Conservation (phyloP, 2,797 vertebrate species). For the Clarias platycephalus region DNA sequence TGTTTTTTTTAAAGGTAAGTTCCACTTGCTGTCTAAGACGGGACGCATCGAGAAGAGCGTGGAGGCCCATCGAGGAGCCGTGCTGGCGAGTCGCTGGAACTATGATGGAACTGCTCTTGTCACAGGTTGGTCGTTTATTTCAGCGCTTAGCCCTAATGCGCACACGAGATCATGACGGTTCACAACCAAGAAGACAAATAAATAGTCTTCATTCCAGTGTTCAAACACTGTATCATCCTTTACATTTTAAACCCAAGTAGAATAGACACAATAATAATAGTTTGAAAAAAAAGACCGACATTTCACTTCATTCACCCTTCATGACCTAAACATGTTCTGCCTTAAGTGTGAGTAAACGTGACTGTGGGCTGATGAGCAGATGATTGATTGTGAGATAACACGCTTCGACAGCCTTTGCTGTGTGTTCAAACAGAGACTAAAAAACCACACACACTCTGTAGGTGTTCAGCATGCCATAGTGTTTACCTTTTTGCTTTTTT, state of each 20-base stretch:
- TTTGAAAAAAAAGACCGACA: not conserved
- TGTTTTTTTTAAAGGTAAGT: conserved; percentile 79
- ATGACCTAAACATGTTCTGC: conserved; percentile 3
- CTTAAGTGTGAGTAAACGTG: conserved; percentile 31
- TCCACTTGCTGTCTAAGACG: conserved; percentile 87
- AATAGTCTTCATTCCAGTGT: not conserved
- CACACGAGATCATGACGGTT: no score
- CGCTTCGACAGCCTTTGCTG: conserved; percentile 1
- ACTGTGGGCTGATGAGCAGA: conserved; percentile 26
- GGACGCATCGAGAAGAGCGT: conserved; percentile 95
- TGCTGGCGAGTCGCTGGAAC: conserved; percentile 93
- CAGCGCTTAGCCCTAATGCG: not conserved
- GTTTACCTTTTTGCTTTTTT: not conserved
- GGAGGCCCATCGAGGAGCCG: conserved; percentile 92
- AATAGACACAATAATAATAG: not conserved
- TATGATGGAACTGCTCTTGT: conserved; percentile 91
- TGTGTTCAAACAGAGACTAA: conserved; percentile 33
- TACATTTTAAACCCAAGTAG: not conserved
- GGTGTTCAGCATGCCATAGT: conserved; percentile 19
- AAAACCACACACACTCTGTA: conserved; percentile 32
- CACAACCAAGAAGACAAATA: not conserved
- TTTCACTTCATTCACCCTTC: conserved; percentile 7
- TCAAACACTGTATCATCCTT: not conserved
- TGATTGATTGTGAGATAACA: conserved; percentile 29
- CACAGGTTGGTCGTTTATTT: conserved; percentile 77